Conservation (phyloP, 1,140 invertebrate species). For the Bombus sibiricus region DNA sequence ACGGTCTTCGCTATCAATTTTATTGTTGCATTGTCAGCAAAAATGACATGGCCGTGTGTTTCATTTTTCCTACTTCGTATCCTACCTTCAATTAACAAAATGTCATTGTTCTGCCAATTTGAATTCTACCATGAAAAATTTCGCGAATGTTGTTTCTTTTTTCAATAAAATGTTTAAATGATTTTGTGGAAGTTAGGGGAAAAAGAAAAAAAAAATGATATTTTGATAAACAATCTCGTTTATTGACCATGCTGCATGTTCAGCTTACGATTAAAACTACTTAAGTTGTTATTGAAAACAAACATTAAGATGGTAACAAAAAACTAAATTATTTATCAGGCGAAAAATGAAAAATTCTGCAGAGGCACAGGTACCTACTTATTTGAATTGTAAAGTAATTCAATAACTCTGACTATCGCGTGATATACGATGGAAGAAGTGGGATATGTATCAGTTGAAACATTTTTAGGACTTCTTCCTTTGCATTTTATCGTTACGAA, state of each 20-base stretch:
- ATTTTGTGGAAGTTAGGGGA: neutral
- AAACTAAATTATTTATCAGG: neutral
- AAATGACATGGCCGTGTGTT: conserved; percentile 12
- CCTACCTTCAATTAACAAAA: neutral
- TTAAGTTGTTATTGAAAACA: conserved; percentile 5
- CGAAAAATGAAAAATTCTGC: neutral
- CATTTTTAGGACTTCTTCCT: neutral
- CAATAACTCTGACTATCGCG: neutral
- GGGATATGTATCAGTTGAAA: conserved; percentile 3
- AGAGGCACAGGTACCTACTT: no score
- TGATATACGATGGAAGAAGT: neutral
- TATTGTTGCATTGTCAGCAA: conserved; percentile 24
- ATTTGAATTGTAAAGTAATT: conserved; percentile 38
- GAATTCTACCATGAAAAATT: neutral
- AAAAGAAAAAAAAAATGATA: neutral
- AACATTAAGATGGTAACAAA: conserved; percentile 2
- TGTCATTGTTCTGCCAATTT: neutral
- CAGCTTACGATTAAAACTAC: conserved; percentile 26
- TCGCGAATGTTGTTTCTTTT: neutral
- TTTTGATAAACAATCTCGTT: conserved; percentile 46
- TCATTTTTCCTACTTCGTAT: neutral
- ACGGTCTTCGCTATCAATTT: conserved; percentile 6
- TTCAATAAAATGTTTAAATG: neutral
- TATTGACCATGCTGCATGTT: conserved; percentile 53
- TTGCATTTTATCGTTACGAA: neutral